Evolutionary conservation across 1,140 invertebrate species (phyloP).

Genomic region (Magallana angulata): DNA sequence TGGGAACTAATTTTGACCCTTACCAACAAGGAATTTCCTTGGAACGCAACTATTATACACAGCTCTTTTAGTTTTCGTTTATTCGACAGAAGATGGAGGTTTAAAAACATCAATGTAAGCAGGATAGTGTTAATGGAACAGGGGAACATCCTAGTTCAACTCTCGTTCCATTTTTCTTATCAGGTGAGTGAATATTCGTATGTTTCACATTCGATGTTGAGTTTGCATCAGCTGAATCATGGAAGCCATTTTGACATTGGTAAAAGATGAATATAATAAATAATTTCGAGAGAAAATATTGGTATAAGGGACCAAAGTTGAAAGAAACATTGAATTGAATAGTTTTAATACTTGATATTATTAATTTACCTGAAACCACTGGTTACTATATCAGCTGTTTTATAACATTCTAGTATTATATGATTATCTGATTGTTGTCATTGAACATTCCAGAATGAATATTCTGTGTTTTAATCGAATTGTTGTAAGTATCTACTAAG

Average conservation of each 20-base stretch:
- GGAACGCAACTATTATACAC: background rate
- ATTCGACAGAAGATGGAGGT: slow-evolving; percentile 59
- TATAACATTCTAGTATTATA: too few species aligned
- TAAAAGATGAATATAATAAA: too few species aligned
- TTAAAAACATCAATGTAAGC: slow-evolving; percentile 66
- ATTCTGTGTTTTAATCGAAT: too few species aligned
- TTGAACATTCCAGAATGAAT: too few species aligned
- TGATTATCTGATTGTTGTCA: too few species aligned
- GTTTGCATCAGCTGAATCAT: slow-evolving; percentile 42
- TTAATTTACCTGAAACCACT: too few species aligned
- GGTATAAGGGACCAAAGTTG: background rate
- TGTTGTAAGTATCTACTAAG: too few species aligned
- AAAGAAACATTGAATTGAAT: too few species aligned
- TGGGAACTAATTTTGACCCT: slow-evolving; percentile 19
- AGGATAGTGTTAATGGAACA: slow-evolving; percentile 65
- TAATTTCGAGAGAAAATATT: too few species aligned
- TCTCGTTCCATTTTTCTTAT: slow-evolving; percentile 54
- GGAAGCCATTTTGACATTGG: slow-evolving; percentile 42
- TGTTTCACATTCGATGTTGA: background rate
- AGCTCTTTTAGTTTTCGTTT: slow-evolving; percentile 47
- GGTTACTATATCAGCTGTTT: too few species aligned
- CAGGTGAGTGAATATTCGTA: slow-evolving; percentile 53
- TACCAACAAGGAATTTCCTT: slow-evolving; percentile 31
- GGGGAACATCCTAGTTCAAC: slow-evolving; percentile 63
- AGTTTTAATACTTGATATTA: too few species aligned